Evolutionary conservation across 2,797 vertebrate species (phyloP), one percentile per base, ranked within the genome.

Genomic region (Triplophysa yarkandensis): DNA sequence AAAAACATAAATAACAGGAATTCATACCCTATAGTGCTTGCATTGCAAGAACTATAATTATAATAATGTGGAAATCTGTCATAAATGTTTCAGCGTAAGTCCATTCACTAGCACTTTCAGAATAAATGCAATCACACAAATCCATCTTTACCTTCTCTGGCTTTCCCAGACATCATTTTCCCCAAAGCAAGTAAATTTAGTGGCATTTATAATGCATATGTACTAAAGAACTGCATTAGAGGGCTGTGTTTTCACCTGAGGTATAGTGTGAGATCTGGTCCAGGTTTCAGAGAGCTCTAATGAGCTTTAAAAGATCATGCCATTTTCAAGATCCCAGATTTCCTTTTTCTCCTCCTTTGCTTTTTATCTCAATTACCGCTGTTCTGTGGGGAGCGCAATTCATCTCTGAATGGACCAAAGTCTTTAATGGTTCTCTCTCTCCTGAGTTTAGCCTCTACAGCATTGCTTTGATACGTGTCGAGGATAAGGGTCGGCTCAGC

Each of bases 201-300:
- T 81, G 30, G 67, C 83, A 89, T 91, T 88, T 86, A 91, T 91
- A 88, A 90, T 91, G 87, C 84, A 90, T 87, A 85, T 85, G 75
- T 85, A 88, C 86, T 85, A 76, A 87, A 87, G 79, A 88, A 89
- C 74, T 87, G 82, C 89, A 91, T 92, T 91, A 91, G 81, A 80
- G 76, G 82, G 77, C 85, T 88, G 85, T 83, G 75, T 80, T 87
- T 85, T 83, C 54, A 75, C 72, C 75, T 81, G 77, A 60, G 43
- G 63, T 79, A 80, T 80, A 57, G 43, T 79, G 83, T 77, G 81
- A 83, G 74, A 77, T 74, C 57, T 83, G 83, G 84, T 87, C 86
- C 78, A 61, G 72, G 76, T 77, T 71, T 75, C 76, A 73, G 76
- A 76, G 71, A 81, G 79, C 85, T 77, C 58, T 82, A 82, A 82